Conservation (phyloP, 2,888 invertebrate species). For the Chloromyia formosa region DNA sequence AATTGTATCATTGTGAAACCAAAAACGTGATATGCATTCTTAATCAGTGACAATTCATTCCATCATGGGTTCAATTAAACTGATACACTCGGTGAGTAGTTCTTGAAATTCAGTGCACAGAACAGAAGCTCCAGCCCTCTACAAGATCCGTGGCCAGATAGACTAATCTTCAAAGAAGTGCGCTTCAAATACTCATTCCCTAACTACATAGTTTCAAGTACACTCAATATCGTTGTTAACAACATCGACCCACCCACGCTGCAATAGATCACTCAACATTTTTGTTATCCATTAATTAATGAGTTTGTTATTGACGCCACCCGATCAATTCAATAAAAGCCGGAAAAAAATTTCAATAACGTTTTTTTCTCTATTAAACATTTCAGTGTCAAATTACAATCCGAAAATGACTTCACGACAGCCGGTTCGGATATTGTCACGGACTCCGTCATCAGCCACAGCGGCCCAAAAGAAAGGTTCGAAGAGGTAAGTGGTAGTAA, state of each 20-base stretch:
- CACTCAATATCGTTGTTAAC: too few relatives aligned
- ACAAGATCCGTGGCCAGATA: too few relatives aligned
- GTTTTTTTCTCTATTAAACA: background rate
- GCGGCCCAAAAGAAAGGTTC: constrained; percentile 7
- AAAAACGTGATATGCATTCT: too few relatives aligned
- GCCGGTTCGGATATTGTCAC: constrained; percentile 23
- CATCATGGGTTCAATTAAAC: too few relatives aligned
- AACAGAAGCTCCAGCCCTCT: too few relatives aligned
- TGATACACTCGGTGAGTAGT: too few relatives aligned
- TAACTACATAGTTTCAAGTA: too few relatives aligned
- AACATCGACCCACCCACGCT: constrained; percentile 7
- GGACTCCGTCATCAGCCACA: constrained; percentile 27
- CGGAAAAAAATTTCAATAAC: constrained; percentile 11
- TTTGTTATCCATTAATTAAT: constrained; percentile 21
- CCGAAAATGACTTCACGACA: constrained; percentile 26
- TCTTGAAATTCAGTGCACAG: too few relatives aligned
- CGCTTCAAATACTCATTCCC: too few relatives aligned
- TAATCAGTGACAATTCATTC: too few relatives aligned
- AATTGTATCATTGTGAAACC: too few relatives aligned
- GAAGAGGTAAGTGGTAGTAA: constrained; percentile 35
- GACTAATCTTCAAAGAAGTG: too few relatives aligned
- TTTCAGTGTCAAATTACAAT: constrained; percentile 40
- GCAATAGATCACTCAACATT: constrained; percentile 4
- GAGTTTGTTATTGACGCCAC: constrained; percentile 34
- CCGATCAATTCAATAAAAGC: background rate